phyloP scores from a whole-genome alignment of 1,140 invertebrate species.

The Drosophila pallidifrons region DNA sequence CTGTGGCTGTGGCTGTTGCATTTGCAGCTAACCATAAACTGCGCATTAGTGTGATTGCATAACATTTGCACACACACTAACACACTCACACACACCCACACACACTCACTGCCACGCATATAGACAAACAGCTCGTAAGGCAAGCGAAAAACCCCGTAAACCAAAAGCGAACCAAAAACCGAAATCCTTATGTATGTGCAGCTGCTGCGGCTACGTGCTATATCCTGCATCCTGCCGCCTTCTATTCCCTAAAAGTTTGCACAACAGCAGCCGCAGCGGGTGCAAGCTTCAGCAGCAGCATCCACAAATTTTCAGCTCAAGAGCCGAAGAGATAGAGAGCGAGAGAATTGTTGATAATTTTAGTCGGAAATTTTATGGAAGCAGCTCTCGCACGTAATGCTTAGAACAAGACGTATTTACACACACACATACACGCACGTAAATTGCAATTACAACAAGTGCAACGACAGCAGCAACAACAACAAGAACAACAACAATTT shows the following conservation, averaged over 20 bases:
- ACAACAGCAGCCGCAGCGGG: slow-evolving; percentile 34
- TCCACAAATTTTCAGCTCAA: slow-evolving; percentile 69
- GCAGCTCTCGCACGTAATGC: slow-evolving; percentile 58
- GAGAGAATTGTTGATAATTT: slow-evolving; percentile 75
- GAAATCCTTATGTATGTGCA: slow-evolving; percentile 75
- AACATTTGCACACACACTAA: slow-evolving; percentile 61
- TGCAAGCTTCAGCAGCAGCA: background rate
- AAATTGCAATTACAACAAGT: slow-evolving; percentile 80
- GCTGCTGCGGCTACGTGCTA: slow-evolving; percentile 71
- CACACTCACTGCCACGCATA: slow-evolving; percentile 28
- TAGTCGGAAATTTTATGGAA: slow-evolving; percentile 81
- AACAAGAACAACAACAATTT: slow-evolving; percentile 55
- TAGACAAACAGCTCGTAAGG: slow-evolving; percentile 35
- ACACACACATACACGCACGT: slow-evolving; percentile 27
- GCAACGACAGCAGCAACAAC: slow-evolving; percentile 44
- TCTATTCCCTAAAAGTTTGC: slow-evolving; percentile 60
- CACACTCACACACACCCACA: slow-evolving; percentile 10
- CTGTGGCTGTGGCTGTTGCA: slow-evolving; percentile 32
- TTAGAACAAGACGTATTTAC: slow-evolving; percentile 40
- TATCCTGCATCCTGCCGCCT: slow-evolving; percentile 35
- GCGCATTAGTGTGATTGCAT: slow-evolving; percentile 82
- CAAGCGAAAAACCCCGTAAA: slow-evolving; percentile 50
- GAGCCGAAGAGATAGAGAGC: slow-evolving; percentile 26
- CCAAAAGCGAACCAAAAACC: slow-evolving; percentile 64
- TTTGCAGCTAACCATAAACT: slow-evolving; percentile 66